Conservation (phyloP, 1,140 invertebrate genomes). For the Mycetomoellerius zeteki region DNA sequence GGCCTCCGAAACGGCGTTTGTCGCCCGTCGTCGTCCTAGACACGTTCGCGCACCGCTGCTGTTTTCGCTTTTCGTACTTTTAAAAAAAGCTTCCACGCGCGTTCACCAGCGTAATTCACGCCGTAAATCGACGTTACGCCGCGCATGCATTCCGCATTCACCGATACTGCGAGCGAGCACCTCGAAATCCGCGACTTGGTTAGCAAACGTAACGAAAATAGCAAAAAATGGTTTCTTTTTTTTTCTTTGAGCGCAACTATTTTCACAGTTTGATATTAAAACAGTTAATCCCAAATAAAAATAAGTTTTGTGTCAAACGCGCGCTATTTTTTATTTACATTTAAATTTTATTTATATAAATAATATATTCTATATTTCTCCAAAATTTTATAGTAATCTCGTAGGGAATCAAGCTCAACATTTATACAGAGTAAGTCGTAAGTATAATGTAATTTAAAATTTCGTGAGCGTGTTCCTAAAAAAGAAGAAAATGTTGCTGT, state of each 20-base stretch:
- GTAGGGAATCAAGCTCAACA: neutral
- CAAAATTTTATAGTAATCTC: neutral
- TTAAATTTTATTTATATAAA: conserved; percentile 19
- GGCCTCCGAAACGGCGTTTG: conserved; percentile 72
- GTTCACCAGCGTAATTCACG: conserved; percentile 60
- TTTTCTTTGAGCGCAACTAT: conserved; percentile 22
- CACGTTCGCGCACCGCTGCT: conserved; percentile 65
- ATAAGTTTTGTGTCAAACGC: neutral
- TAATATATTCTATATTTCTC: neutral
- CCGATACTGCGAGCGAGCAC: conserved; percentile 10
- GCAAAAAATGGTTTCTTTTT: conserved; percentile 31
- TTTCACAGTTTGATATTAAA: neutral
- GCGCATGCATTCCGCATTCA: conserved; percentile 34
- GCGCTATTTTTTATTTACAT: neutral
- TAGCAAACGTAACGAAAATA: conserved; percentile 31
- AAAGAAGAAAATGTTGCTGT: no score
- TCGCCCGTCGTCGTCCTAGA: conserved; percentile 69
- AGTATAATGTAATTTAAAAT: no score
- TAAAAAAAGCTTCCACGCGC: conserved; percentile 71
- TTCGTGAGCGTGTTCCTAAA: no score
- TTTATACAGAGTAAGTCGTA: neutral
- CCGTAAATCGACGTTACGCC: conserved; percentile 57
- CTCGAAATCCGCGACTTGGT: conserved; percentile 49
- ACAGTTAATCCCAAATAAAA: conserved; percentile 7
- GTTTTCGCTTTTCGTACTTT: conserved; percentile 71